Base-by-base conservation (phyloP, 2,797 vertebrate species). In the Leptoclinus maculatus region DNA sequence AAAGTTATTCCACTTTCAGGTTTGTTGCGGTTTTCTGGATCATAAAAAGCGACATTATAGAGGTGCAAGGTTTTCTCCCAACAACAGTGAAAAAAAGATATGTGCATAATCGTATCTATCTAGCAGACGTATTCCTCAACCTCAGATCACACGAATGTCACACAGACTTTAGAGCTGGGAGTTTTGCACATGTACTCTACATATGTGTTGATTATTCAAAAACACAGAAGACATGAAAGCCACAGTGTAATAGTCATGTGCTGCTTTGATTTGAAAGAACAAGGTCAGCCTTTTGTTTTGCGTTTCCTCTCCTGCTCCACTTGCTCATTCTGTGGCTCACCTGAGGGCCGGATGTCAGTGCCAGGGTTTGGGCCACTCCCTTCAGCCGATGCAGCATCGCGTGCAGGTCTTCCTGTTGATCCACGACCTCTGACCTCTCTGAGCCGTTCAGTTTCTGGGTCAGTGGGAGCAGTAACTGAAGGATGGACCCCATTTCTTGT, bases 391-490 rank as follows among this genome's bases (percentile, higher is more conserved):
- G 81, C 69, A 96, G 73, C 79, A 90, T 70, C 17, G 73, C 54
- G 73, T 85, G 88, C 79, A 95, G 84, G 67, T 86, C 88, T 19
- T 89, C 84, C 32, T 78, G 80, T 2, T 87, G 76, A 71, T 72
- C 79, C 27, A 2, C 10, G 3, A 58, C 70, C 21, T 83, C 87
- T 16, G 72, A 21, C 17, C 49, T 38, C 23, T 17, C 78, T 2
- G 83, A 27, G 34, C 59, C 12, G 54, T 39, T 86, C 45, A 62
- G 39, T 11, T 90, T 86, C 78, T 67, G 83, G 47, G 83, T 91
- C 80, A 95, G 78, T 4, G 95, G 93, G 38, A 90, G 85, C 36
- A 93, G 85, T 29, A 93, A 56, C 72, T 80, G 82, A 38, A 94
- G 88, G 62, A 93, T 88, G 57, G 58, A 85, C 6, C 38, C 76